These are phyloP conservation scores for Cyanocitta stelleri DNA, from an alignment of 2,113 vertebrate species.

Conservation along the genomic window DNA sequence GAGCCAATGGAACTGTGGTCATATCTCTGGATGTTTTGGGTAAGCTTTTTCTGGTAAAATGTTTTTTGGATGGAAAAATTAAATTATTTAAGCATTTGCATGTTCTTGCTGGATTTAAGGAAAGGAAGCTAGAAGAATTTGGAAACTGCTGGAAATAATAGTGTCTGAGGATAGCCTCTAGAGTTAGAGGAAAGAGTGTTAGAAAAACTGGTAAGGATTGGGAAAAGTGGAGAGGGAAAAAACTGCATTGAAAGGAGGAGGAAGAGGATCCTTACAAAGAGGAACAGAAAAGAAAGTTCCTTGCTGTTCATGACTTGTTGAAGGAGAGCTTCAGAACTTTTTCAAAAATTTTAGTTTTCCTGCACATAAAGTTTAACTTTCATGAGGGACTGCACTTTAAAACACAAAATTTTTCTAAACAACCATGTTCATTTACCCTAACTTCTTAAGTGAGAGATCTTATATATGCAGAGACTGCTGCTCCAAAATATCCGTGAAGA, in stretches of 20 bases:
- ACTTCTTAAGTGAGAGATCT: background rate
- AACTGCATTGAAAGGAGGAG: background rate
- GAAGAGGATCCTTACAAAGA: background rate
- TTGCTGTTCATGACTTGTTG: background rate
- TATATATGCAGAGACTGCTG: background rate
- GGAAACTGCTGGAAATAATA: background rate
- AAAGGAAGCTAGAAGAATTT: background rate
- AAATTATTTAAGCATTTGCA: background rate
- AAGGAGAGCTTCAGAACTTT: background rate
- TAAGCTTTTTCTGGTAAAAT: background rate
- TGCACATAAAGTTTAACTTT: background rate
- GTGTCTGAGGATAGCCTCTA: background rate
- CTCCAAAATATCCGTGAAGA: background rate
- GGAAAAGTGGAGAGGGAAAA: background rate
- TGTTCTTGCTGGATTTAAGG: background rate
- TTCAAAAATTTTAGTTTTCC: background rate
- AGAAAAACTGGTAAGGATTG: background rate
- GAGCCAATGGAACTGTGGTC: background rate
- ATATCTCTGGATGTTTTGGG: background rate
- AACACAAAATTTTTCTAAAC: background rate
- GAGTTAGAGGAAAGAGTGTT: background rate
- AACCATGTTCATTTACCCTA: background rate
- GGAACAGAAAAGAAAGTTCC: background rate
- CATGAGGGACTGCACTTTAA: background rate
- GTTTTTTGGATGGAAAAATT: background rate